Conservation (phyloP, 2,888 invertebrate genomes). For the Keiferia lycopersicella region DNA sequence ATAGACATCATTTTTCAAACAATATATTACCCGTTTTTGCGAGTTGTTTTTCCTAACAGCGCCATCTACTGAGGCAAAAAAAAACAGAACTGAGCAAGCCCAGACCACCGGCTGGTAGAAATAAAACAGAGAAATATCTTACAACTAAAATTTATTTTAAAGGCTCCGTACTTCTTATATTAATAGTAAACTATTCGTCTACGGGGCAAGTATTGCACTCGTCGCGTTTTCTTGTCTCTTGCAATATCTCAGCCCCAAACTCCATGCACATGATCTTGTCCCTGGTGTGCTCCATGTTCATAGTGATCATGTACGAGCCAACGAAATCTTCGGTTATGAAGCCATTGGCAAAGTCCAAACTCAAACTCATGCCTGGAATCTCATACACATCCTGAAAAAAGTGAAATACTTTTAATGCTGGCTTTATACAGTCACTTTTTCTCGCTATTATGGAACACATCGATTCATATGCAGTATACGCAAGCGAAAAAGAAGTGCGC, state of each 20-base stretch:
- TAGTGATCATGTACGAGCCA: background rate
- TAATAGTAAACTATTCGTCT: background rate
- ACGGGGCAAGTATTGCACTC: background rate
- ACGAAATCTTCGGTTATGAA: background rate
- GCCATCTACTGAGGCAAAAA: too few species aligned
- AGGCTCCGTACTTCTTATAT: constrained; percentile 17
- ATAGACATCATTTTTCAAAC: too few species aligned
- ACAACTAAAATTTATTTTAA: background rate
- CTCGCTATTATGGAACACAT: too few species aligned
- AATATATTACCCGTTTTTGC: too few species aligned
- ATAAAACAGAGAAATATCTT: background rate
- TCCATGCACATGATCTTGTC: constrained; percentile 10
- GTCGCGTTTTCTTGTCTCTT: background rate
- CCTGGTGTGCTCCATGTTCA: background rate
- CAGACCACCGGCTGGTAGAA: too few species aligned
- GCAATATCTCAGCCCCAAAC: constrained; percentile 14
- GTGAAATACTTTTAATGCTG: background rate
- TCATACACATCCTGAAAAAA: constrained; percentile 47
- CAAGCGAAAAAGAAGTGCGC: too few species aligned
- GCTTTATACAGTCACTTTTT: background rate
- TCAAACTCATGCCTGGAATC: constrained; percentile 28
- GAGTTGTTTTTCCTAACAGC: too few species aligned
- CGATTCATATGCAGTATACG: too few species aligned
- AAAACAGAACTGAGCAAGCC: too few species aligned
- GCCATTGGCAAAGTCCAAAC: background rate